Evolutionary conservation across 2,888 invertebrate species (phyloP), one percentile per base, ranked within the genome.

Genomic region (Prenolepis imparis): DNA sequence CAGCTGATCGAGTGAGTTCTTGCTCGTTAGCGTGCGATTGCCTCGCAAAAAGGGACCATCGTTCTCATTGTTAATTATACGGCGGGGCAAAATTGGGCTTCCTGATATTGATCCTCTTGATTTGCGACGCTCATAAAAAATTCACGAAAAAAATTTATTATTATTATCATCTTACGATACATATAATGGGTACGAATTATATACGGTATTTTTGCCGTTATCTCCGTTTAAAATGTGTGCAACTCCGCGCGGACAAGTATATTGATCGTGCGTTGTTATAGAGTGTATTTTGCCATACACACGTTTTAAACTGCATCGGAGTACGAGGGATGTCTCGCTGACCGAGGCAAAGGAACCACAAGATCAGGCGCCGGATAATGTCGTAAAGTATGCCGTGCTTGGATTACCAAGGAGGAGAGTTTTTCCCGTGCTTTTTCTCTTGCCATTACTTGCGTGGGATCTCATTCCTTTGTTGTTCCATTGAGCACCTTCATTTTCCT

Each of bases 51-150:
- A 88, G n/a, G 61, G 86, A 75, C 75, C 86, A 84, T 84, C 83
- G 75, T 80, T 39, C 83, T 84, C 83, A 84, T 83, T 84, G 90
- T 87, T 88, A 89, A 89, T 89, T 85, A 52, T 52, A 85, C 67
- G 18, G 15, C 73, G 63, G 63, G 66, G 61, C 72, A 75, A 68
- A 75, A 75, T 84, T 59, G 78, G 41, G 12, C 32, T 44, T 61
- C 73, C 70, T 36, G 63, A 44, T 78, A 61, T 72, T 52, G 44
- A 57, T 66, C 52, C 57, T 66, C 55, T 57, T 41, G 28, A 24
- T 32, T 64, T 52, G 4, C 15, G 12, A 1, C 24, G 18, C 24
- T 63, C 21, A n/a, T 61, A 52, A 52, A 48, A 52, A 73, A 73
- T 73, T 5, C 2, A 15, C 9, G 5, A 52, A 52, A 44, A 74